A percentile compares a stretch with the other conserved stretches of the same genome.
Evolutionary conservation across 2,113 vertebrate species (phyloP).

Genomic region (Ictidomys tridecemlineatus): DNA sequence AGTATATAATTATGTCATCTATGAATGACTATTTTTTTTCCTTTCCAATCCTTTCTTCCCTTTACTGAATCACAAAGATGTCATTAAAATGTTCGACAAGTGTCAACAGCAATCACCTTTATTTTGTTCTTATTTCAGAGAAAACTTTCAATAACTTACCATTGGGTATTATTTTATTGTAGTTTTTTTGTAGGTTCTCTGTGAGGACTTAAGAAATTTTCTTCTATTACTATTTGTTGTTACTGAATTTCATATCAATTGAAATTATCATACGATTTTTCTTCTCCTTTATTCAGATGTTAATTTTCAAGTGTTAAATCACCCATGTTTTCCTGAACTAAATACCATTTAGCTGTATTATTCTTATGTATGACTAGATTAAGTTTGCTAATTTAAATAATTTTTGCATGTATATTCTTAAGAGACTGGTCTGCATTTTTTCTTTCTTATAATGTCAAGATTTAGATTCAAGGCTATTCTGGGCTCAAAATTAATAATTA

Average conservation of each 20-base stretch:
- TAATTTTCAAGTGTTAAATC: conserved; percentile 27
- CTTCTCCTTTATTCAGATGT: neutral
- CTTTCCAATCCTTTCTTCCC: neutral
- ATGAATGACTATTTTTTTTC: neutral
- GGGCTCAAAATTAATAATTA: neutral
- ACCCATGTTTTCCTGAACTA: neutral
- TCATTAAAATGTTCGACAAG: too few species aligned
- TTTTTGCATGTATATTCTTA: neutral
- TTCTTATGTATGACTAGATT: neutral
- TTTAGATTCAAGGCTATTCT: conserved; percentile 23
- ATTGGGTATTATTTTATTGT: too few species aligned
- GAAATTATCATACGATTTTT: too few species aligned
- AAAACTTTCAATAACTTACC: too few species aligned
- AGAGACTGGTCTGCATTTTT: neutral
- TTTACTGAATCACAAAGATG: too few species aligned
- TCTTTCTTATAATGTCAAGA: neutral
- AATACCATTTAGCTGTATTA: neutral
- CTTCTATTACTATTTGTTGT: too few species aligned
- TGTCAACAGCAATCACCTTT: too few species aligned
- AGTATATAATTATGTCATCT: neutral
- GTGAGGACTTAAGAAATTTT: too few species aligned
- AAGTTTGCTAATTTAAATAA: neutral
- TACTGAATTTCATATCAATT: too few species aligned
- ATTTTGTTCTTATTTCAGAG: too few species aligned
- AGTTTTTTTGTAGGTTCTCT: too few species aligned